A percentile compares a stretch with the other conserved stretches of the same genome.
phyloP scores from a whole-genome alignment of 2,888 invertebrate genomes.

The Hydriomena furcata region DNA sequence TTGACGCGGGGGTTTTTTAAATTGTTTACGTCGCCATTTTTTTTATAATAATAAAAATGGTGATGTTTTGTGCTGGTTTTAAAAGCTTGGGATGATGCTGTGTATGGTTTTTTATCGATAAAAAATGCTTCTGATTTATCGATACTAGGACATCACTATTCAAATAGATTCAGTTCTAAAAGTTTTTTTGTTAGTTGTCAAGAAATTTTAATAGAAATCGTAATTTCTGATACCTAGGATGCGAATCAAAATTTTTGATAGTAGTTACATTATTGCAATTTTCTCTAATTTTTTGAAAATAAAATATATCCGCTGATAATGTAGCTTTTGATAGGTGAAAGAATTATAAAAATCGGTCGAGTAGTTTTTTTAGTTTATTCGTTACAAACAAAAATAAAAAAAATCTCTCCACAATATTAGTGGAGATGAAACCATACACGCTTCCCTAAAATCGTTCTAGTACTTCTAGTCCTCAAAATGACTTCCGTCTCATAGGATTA shows the following conservation, averaged over 20 bases:
- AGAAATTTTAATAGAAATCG: too few relatives aligned
- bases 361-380: too few relatives aligned
- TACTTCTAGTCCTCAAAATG: conserved; percentile 70
- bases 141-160: conserved; percentile 3
- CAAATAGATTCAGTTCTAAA: neutral
- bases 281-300: too few relatives aligned
- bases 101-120: conserved; percentile 37
- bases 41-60: conserved; percentile 32
- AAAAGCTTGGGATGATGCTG: conserved; percentile 43
- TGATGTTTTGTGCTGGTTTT: conserved; percentile 41
- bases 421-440: conserved; percentile 40
- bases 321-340: too few relatives aligned
- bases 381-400: too few relatives aligned
- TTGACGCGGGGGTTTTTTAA: conserved; percentile 46
- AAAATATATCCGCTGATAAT: too few relatives aligned
- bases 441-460: conserved; percentile 49
- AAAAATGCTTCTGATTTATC: conserved; percentile 6
- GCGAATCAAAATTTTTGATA: too few relatives aligned
- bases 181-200: too few relatives aligned
- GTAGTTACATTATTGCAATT: too few relatives aligned
- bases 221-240: too few relatives aligned
- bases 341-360: too few relatives aligned
- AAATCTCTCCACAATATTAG: too few relatives aligned
- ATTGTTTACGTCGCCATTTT: conserved; percentile 27
- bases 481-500: conserved; percentile 65